Percentiles rank a stretch among this genome's conserved stretches.
Evolutionary conservation across 2,888 invertebrate species (phyloP).

Genomic region (Rhagonycha fulva): DNA sequence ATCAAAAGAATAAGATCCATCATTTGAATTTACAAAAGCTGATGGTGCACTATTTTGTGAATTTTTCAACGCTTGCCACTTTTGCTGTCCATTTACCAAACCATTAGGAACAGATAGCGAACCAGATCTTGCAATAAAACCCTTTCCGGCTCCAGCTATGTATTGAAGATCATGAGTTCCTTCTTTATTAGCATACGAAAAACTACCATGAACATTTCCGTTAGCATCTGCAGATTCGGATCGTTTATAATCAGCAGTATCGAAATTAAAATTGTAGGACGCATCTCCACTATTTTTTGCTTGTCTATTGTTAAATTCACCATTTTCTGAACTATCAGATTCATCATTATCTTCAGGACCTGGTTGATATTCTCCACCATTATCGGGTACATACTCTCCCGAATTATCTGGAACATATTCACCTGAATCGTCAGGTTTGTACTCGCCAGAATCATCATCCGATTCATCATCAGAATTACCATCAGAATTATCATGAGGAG

Average conservation of each 20-base stretch:
- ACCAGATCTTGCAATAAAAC: constrained; percentile 41
- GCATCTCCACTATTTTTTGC: constrained; percentile 37
- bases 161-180: constrained; percentile 39
- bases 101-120: constrained; percentile 34
- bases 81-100: constrained; percentile 18
- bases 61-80: not conserved
- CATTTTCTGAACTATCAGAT: not conserved
- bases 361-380: not conserved
- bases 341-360: not conserved
- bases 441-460: constrained; percentile 14
- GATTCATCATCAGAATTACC: constrained; percentile 7
- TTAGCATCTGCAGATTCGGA: constrained; percentile 36
- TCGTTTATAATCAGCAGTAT: constrained; percentile 37
- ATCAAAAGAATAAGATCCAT: constrained; percentile 43
- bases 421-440: constrained; percentile 7
- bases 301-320: constrained; percentile 13
- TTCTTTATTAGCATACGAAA: constrained; percentile 35
- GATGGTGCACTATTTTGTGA: not conserved
- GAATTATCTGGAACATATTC: constrained; percentile 7
- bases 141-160: constrained; percentile 41
- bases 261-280: constrained; percentile 41
- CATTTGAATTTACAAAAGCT: constrained; percentile 13
- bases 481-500: not conserved
- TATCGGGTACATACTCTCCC: constrained; percentile 5
- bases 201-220: constrained; percentile 39